Evolutionary conservation across 2,888 invertebrate species (phyloP).

Genomic region (Ophion slaviceki): DNA sequence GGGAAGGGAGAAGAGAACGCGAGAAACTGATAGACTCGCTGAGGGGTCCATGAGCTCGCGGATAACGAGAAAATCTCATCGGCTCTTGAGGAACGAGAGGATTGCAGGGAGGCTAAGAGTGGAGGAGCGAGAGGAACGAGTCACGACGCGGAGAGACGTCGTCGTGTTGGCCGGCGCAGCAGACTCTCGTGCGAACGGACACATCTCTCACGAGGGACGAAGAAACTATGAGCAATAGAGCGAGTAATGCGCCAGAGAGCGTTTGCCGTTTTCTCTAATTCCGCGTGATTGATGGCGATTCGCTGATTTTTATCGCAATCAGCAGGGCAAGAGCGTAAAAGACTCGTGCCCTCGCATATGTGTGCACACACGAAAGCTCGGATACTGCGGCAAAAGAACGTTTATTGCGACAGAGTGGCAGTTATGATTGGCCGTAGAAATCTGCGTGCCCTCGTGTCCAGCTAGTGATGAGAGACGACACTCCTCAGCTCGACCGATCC

Average conservation of each 20-base stretch:
- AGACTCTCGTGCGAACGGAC: constrained; percentile 63
- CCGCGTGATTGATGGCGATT: constrained; percentile 79
- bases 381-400: constrained; percentile 59
- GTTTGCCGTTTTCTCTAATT: constrained; percentile 77
- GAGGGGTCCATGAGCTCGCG: constrained; percentile 59
- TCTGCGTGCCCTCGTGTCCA: constrained; percentile 54
- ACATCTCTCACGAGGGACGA: constrained; percentile 61
- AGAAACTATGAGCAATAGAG: constrained; percentile 53
- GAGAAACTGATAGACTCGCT: constrained; percentile 63
- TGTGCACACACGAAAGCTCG: constrained; percentile 9
- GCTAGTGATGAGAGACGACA: constrained; percentile 48
- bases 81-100: constrained; percentile 17
- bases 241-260: constrained; percentile 12
- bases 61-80: constrained; percentile 71
- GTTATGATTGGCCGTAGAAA: constrained; percentile 74
- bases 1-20: constrained; percentile 32
- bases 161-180: constrained; percentile 45
- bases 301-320: constrained; percentile 72
- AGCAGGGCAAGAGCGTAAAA: constrained; percentile 24
- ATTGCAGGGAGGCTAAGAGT: constrained; percentile 4
- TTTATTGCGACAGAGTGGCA: constrained; percentile 70
- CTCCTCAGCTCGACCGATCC: constrained; percentile 19
- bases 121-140: constrained; percentile 46
- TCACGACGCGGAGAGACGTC: constrained; percentile 64
- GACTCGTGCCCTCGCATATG: constrained; percentile 25